Conservation (phyloP, 2,797 vertebrate genomes). For the Rallus crepitans region DNA sequence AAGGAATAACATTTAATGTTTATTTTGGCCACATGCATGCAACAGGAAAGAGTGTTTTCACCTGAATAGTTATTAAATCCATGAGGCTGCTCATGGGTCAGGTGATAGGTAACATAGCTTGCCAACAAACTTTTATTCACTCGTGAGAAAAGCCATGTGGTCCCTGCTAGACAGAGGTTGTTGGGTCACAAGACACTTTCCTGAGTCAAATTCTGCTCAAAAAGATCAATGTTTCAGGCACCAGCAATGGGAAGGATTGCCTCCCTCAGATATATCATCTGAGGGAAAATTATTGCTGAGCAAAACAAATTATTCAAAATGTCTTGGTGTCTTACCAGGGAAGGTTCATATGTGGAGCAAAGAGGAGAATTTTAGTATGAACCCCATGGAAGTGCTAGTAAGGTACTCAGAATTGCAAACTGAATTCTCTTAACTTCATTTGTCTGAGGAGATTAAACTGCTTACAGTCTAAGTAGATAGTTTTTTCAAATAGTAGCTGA, state of each 20-base stretch:
- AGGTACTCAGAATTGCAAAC: background rate
- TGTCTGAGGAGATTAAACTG: background rate
- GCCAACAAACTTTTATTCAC: background rate
- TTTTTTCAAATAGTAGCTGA: background rate
- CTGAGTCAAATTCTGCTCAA: background rate
- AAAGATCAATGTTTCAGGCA: background rate
- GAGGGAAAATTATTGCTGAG: background rate
- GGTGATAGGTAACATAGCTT: background rate
- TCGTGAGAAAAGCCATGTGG: background rate
- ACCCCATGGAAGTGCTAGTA: background rate
- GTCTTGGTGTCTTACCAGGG: background rate
- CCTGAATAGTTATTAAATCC: background rate
- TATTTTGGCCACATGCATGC: background rate
- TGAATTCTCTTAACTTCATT: background rate
- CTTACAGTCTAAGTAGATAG: background rate
- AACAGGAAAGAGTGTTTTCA: background rate
- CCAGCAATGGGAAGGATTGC: background rate
- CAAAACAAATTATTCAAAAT: background rate
- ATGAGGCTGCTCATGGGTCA: background rate
- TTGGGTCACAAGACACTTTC: background rate
- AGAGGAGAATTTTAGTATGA: background rate
- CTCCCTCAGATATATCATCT: background rate
- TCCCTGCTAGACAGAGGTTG: background rate
- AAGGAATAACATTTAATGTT: background rate
- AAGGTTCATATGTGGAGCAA: background rate